Evolutionary conservation across 1,140 invertebrate genomes (phyloP).

Genomic region (Lycorma delicatula): DNA sequence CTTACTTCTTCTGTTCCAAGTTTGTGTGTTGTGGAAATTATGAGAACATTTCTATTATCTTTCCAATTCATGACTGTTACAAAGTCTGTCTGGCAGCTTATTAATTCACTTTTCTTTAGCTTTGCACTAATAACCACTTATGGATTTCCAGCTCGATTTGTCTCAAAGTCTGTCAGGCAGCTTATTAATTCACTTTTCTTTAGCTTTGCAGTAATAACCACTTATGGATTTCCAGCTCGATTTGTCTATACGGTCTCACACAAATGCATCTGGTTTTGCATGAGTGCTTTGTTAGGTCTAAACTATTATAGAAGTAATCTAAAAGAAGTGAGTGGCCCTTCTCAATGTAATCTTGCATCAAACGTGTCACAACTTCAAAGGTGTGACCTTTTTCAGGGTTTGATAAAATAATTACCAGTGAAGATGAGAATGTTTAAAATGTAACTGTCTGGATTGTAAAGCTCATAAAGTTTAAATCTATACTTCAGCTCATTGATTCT

Average conservation of each 20-base stretch:
- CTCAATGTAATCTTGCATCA: too few relatives aligned
- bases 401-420: too few relatives aligned
- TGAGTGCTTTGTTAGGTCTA: conserved; percentile 25
- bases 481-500: too few relatives aligned
- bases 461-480: too few relatives aligned
- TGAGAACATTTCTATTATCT: conserved; percentile 28
- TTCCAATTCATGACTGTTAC: conserved; percentile 28
- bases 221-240: conserved; percentile 26
- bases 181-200: conserved; percentile 24
- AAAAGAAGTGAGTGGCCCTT: too few relatives aligned
- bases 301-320: conserved; percentile 26
- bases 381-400: too few relatives aligned
- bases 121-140: conserved; percentile 18
- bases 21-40: conserved; percentile 26
- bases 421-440: too few relatives aligned
- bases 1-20: conserved; percentile 23
- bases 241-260: conserved; percentile 22
- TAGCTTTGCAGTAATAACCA: conserved; percentile 17
- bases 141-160: conserved; percentile 27
- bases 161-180: conserved; percentile 17
- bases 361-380: too few relatives aligned
- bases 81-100: conserved; percentile 21
- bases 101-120: conserved; percentile 22
- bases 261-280: conserved; percentile 21
- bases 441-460: too few relatives aligned